These are phyloP conservation scores for Pristionchus japonicus DNA, from an alignment of 2,888 invertebrate genomes.

Conservation along the genomic window DNA sequence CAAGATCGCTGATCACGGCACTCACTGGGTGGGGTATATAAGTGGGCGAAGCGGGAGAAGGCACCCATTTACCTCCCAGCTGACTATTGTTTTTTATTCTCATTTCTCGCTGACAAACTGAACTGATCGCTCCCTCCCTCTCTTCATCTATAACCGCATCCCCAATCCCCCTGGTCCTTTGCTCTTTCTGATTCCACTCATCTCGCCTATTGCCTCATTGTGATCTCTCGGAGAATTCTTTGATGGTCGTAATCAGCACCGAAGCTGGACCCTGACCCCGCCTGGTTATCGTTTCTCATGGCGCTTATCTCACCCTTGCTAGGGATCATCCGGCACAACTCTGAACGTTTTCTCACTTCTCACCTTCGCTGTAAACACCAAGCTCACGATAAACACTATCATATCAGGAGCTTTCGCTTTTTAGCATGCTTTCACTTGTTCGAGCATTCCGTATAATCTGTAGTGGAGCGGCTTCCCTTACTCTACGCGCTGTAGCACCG, in stretches of 20 bases:
- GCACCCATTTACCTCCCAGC: neutral
- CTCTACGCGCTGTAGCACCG: no score
- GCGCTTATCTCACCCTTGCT: neutral
- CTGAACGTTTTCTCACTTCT: neutral
- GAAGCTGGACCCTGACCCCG: neutral
- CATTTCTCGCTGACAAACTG: no score
- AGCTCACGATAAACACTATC: neutral
- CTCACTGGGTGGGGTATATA: neutral
- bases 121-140: neutral
- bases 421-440: neutral
- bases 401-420: neutral
- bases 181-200: neutral
- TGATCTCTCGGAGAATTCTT: neutral
- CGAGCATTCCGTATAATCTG: neutral
- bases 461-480: no score
- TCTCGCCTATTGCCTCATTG: neutral
- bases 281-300: neutral
- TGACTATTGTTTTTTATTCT: no score
- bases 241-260: neutral
- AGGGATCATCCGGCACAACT: neutral
- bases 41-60: neutral
- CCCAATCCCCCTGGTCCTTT: neutral
- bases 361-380: neutral
- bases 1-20: neutral
- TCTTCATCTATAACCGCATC: neutral